A percentile compares a stretch with the other conserved stretches of the same genome.
Evolutionary conservation across 2,888 invertebrate genomes (phyloP).

Genomic region (Sisyra nigra): DNA sequence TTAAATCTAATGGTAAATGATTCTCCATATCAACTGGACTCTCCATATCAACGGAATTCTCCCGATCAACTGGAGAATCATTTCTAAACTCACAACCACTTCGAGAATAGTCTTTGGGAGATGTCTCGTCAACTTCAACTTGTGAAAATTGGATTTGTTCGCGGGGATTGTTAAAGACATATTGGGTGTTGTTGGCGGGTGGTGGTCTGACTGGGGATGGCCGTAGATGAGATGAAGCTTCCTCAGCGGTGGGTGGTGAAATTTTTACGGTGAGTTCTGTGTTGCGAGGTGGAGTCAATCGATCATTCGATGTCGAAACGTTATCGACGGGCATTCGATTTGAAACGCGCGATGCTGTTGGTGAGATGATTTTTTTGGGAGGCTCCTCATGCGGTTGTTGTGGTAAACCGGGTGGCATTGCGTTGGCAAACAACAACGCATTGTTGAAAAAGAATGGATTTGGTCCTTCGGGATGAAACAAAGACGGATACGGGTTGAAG

Average conservation of each 20-base stretch:
- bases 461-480: slow-evolving; percentile 31
- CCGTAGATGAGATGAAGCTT: slow-evolving; percentile 41
- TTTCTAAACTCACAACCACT: too few species aligned
- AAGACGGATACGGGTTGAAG: slow-evolving; percentile 27
- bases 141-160: too few species aligned
- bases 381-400: slow-evolving; percentile 1
- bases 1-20: slow-evolving; percentile 61
- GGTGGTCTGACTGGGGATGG: slow-evolving; percentile 50
- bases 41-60: slow-evolving; percentile 23
- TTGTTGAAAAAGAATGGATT: slow-evolving; percentile 37
- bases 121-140: slow-evolving; percentile 16
- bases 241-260: slow-evolving; percentile 50
- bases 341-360: too few species aligned
- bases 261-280: slow-evolving; percentile 32
- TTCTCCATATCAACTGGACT: slow-evolving; percentile 25
- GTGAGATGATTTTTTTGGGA: slow-evolving; percentile 21
- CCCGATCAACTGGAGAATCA: slow-evolving; percentile 24
- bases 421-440: slow-evolving; percentile 44
- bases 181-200: slow-evolving; percentile 15
- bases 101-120: slow-evolving; percentile 19
- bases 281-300: slow-evolving; percentile 38
- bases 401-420: slow-evolving; percentile 21
- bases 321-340: too few species aligned
- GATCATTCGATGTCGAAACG: slow-evolving; percentile 21
- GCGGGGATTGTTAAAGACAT: slow-evolving; percentile 20